Percentiles rank a stretch among this genome's conserved stretches.
phyloP scores from a whole-genome alignment of 2,113 vertebrate genomes.

The Siniperca chuatsi region DNA sequence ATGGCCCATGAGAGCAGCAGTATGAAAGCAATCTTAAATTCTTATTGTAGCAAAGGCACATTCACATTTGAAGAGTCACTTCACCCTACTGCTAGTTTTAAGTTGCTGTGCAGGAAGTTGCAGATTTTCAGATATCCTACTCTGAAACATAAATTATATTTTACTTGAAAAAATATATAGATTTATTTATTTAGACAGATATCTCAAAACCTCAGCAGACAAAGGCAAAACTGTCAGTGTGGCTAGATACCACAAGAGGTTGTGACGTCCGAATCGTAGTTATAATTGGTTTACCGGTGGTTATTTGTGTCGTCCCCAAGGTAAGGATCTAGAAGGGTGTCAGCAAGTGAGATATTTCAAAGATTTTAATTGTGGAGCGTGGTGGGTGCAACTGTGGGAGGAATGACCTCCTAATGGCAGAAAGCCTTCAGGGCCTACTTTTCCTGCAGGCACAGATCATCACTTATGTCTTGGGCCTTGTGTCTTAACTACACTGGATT shows the following conservation, averaged over 20 bases:
- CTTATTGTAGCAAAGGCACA: too few species aligned
- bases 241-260: slow-evolving; percentile 24
- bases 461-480: not conserved
- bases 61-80: too few species aligned
- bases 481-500: not conserved
- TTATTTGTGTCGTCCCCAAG: slow-evolving; percentile 57
- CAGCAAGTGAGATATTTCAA: slow-evolving; percentile 11
- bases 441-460: slow-evolving; percentile 21
- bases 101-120: too few species aligned
- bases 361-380: slow-evolving; percentile 36
- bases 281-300: slow-evolving; percentile 47
- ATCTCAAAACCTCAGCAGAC: not conserved
- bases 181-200: not conserved
- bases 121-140: too few species aligned
- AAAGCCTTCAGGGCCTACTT: slow-evolving; percentile 7
- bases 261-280: slow-evolving; percentile 33
- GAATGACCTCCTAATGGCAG: slow-evolving; percentile 8
- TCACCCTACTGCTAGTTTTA: too few species aligned
- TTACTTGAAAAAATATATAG: too few species aligned
- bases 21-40: too few species aligned
- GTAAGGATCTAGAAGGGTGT: slow-evolving; percentile 34
- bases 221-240: slow-evolving; percentile 18
- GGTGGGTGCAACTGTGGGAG: not conserved
- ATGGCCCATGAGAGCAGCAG: not conserved
- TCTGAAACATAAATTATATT: too few species aligned